phyloP scores from a whole-genome alignment of 2,888 invertebrate species.

The Drosophila prolongata region DNA sequence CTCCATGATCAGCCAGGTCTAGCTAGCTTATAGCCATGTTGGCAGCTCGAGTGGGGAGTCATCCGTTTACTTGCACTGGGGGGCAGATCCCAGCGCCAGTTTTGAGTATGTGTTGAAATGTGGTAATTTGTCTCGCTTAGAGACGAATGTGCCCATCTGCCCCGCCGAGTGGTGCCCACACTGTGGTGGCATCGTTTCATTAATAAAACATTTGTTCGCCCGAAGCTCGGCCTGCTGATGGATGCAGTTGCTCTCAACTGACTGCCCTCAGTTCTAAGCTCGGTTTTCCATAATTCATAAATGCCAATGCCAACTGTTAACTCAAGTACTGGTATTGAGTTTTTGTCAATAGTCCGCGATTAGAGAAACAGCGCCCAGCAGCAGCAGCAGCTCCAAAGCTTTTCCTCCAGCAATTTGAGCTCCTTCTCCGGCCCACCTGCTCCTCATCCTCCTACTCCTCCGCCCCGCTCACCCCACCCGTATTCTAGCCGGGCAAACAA shows the following conservation, averaged over 20 bases:
- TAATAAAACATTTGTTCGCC: conserved; percentile 79
- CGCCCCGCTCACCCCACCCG: conserved; percentile 19
- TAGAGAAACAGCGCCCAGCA: conserved; percentile 48
- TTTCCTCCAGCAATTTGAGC: neutral
- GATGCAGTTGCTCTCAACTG: conserved; percentile 32
- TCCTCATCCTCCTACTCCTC: neutral
- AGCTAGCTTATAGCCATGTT: conserved; percentile 1
- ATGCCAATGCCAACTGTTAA: conserved; percentile 75
- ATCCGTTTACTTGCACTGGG: conserved; percentile 31
- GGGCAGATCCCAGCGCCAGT: conserved; percentile 60
- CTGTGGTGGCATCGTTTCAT: conserved; percentile 68
- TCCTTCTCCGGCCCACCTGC: conserved; percentile 1
- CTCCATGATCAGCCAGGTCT: too few relatives aligned
- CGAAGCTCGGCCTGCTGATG: conserved; percentile 45
- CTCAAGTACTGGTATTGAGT: conserved; percentile 82
- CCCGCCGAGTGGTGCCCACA: conserved; percentile 31
- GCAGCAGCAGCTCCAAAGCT: conserved; percentile 34
- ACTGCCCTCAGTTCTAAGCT: conserved; percentile 37
- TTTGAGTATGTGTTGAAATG: conserved; percentile 79
- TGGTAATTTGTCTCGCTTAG: conserved; percentile 80
- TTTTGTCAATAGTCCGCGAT: conserved; percentile 77
- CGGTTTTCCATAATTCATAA: conserved; percentile 74
- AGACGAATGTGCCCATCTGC: conserved; percentile 51
- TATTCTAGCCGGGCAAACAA: conserved; percentile 73
- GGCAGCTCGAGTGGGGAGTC: neutral